phyloP scores from a whole-genome alignment of 2,888 invertebrate genomes.

The Pristionchus japonicus region DNA sequence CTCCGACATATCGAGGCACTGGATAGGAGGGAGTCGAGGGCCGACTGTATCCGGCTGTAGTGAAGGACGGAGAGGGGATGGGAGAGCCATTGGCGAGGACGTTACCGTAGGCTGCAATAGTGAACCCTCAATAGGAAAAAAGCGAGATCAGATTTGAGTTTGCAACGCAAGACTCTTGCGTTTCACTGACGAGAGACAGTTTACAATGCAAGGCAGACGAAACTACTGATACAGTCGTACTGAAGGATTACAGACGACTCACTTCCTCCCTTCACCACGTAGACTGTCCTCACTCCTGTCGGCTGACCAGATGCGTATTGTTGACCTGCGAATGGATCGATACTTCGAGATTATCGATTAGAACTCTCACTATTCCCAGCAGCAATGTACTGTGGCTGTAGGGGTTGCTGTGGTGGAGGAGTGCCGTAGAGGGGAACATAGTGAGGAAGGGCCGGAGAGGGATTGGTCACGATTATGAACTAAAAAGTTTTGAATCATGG shows the following conservation, averaged over 20 bases:
- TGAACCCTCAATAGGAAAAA: no score
- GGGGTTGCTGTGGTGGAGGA: not conserved
- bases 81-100: not conserved
- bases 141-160: no score
- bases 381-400: not conserved
- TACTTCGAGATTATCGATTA: not conserved
- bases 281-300: not conserved
- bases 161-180: no score
- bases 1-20: not conserved
- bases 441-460: not conserved
- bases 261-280: constrained; percentile 32
- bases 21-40: not conserved
- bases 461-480: constrained; percentile 16
- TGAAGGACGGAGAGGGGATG: constrained; percentile 27
- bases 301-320: not conserved
- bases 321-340: not conserved
- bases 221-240: no score
- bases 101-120: constrained; percentile 23
- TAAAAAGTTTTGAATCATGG: not conserved
- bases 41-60: not conserved
- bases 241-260: not conserved
- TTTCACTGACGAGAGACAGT: no score
- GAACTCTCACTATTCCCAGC: not conserved
- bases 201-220: no score
- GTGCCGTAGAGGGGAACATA: constrained; percentile 36